These are phyloP conservation scores for Drosophila asahinai DNA, from an alignment of 1,140 invertebrate species.

Conservation along the genomic window DNA sequence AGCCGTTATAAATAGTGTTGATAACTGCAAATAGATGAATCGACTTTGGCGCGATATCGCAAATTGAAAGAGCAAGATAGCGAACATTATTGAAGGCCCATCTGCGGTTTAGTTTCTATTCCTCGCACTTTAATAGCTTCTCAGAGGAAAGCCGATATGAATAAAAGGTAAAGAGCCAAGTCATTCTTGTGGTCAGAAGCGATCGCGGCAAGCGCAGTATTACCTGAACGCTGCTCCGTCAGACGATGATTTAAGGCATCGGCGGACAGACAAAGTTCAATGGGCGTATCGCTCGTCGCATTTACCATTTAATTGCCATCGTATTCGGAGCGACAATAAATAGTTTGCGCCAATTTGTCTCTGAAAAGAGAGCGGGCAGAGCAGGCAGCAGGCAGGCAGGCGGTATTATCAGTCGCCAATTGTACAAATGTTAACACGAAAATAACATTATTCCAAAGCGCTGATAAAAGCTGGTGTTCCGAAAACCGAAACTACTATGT, in stretches of 20 bases:
- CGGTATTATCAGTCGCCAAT: slow-evolving; percentile 59
- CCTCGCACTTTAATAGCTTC: slow-evolving; percentile 50
- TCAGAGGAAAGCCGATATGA: slow-evolving; percentile 39
- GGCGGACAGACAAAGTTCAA: slow-evolving; percentile 18
- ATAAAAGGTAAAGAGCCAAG: slow-evolving; percentile 14
- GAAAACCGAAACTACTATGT: slow-evolving; percentile 48
- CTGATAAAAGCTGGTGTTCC: slow-evolving; percentile 46
- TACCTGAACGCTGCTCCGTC: background rate
- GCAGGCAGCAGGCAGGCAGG: background rate
- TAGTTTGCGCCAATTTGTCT: slow-evolving; percentile 47
- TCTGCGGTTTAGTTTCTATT: slow-evolving; percentile 44
- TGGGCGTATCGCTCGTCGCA: slow-evolving; percentile 38
- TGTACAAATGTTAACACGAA: slow-evolving; percentile 63
- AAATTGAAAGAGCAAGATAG: slow-evolving; percentile 9
- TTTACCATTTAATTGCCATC: slow-evolving; percentile 31
- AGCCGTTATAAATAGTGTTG: slow-evolving; percentile 34
- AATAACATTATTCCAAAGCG: slow-evolving; percentile 65
- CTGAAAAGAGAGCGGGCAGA: background rate
- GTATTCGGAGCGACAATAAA: slow-evolving; percentile 18
- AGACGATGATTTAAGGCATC: slow-evolving; percentile 19
- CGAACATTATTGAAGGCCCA: slow-evolving; percentile 12
- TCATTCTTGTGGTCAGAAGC: slow-evolving; percentile 19
- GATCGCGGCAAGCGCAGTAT: slow-evolving; percentile 5
- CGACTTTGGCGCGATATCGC: background rate
- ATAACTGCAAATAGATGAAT: slow-evolving; percentile 20